Conservation (phyloP, 2,797 vertebrate genomes). For the Columba guinea region DNA sequence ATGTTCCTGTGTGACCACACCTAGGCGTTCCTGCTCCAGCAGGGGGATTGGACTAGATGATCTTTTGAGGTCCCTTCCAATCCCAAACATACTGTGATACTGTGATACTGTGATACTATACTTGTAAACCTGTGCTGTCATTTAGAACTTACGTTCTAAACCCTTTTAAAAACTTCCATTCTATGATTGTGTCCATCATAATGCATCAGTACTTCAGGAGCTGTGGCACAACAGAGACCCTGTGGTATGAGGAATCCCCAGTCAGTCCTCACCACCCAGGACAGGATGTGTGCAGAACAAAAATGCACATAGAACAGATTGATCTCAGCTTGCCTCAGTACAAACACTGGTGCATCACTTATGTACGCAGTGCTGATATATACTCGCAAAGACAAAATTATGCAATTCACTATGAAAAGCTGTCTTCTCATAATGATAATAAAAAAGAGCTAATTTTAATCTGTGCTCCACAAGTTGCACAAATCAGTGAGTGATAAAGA, state of each 20-base stretch:
- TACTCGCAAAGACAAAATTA: background rate
- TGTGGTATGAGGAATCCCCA: background rate
- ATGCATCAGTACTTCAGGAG: background rate
- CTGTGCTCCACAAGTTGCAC: background rate
- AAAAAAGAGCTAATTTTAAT: background rate
- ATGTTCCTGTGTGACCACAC: too few species aligned
- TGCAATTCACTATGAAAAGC: background rate
- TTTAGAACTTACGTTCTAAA: background rate
- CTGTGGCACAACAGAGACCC: background rate
- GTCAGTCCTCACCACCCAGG: background rate
- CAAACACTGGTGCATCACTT: background rate
- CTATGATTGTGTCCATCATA: background rate
- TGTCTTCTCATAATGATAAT: background rate
- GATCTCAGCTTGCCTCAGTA: background rate
- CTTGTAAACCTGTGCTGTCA: background rate
- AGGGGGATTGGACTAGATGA: too few species aligned
- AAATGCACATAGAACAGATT: background rate
- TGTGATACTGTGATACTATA: too few species aligned
- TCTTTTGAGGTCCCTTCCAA: too few species aligned
- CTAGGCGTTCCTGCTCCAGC: too few species aligned
- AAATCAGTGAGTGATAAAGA: constrained; percentile 2
- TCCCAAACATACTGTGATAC: too few species aligned
- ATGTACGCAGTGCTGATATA: rapidly evolving
- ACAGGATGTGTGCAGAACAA: background rate
- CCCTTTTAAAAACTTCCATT: background rate